Conservation (phyloP, 2,113 vertebrate genomes). For the Pachyramphus minor region DNA sequence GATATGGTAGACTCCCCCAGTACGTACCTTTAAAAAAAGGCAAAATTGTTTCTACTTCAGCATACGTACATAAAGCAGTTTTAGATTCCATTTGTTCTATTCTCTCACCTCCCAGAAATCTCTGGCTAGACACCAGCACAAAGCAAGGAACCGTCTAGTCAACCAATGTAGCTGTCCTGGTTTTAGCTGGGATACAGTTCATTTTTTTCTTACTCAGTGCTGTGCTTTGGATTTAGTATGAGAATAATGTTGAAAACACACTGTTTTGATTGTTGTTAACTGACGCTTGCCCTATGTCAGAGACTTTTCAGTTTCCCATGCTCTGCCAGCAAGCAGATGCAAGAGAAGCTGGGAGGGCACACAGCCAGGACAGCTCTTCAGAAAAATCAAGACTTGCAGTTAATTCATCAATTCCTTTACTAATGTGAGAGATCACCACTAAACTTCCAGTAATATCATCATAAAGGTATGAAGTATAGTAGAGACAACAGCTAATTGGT, state of each 20-base stretch:
- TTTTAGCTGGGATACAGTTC: neutral
- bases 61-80: neutral
- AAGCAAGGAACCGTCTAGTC: neutral
- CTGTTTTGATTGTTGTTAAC: neutral
- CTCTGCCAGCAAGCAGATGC: neutral
- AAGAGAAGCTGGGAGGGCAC: neutral
- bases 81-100: neutral
- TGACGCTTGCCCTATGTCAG: neutral
- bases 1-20: neutral
- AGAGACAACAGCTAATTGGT: neutral
- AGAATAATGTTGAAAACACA: neutral
- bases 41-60: neutral
- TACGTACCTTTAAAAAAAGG: neutral
- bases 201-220: neutral
- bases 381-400: neutral
- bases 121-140: neutral
- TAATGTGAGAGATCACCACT: neutral
- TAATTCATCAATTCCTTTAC: neutral
- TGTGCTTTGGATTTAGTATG: neutral
- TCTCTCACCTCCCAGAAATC: neutral
- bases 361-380: neutral
- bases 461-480: neutral
- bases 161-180: accelerated
- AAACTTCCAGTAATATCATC: neutral
- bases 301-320: neutral